Percentiles rank a stretch among this genome's conserved stretches.
These are phyloP conservation scores for Mirza zaza DNA, from an alignment of 2,113 vertebrate genomes.

Conservation along the genomic window DNA sequence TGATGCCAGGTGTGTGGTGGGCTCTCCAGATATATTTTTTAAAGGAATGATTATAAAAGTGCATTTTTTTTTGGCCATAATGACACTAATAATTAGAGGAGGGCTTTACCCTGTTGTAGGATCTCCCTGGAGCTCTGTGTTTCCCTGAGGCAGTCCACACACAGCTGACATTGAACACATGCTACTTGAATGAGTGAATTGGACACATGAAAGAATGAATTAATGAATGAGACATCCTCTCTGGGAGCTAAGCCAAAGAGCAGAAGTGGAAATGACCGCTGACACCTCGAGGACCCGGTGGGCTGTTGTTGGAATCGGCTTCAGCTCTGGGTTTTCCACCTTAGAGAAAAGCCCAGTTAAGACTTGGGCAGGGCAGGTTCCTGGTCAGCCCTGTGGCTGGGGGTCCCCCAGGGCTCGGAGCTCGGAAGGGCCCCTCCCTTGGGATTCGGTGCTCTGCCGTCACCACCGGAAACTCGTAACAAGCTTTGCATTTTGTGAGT, in stretches of 20 bases:
- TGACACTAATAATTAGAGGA: fast-evolving
- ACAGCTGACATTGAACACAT: too few species aligned
- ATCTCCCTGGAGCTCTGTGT: fast-evolving
- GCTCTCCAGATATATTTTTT: fast-evolving
- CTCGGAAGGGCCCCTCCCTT: fast-evolving
- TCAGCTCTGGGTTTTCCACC: not conserved
- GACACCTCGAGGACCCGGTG: fast-evolving
- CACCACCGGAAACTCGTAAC: not conserved
- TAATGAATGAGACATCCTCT: too few species aligned
- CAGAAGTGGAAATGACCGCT: fast-evolving
- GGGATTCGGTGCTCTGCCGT: fast-evolving
- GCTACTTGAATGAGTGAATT: not conserved
- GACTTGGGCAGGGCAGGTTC: not conserved
- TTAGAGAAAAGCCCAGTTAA: not conserved
- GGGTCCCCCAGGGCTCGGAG: fast-evolving
- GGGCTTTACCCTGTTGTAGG: fast-evolving
- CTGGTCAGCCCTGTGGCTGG: fast-evolving
- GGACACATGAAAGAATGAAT: not conserved
- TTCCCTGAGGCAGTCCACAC: fast-evolving
- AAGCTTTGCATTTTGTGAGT: fast-evolving
- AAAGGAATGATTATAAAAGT: fast-evolving
- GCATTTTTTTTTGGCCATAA: not conserved
- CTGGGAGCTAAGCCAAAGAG: fast-evolving
- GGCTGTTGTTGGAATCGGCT: not conserved
- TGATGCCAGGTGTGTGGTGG: not conserved